A percentile compares a stretch with the other conserved stretches of the same genome.
phyloP scores from a whole-genome alignment of 2,113 vertebrate genomes.

The Coptodon bakossiorum region DNA sequence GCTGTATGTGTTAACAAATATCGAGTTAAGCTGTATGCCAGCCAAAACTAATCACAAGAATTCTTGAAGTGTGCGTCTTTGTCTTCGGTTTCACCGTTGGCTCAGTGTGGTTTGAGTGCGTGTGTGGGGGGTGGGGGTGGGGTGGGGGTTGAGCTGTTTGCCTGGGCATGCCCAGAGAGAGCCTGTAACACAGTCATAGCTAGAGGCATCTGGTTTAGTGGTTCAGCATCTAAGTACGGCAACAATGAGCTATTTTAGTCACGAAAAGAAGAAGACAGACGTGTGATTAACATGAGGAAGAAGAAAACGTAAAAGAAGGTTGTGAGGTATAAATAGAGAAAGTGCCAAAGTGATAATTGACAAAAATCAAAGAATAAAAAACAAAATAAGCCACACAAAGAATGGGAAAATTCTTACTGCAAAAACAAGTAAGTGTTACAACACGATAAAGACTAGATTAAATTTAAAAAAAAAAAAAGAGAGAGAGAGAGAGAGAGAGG shows the following conservation, averaged over 20 bases:
- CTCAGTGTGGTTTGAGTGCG: not conserved
- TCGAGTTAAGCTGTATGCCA: not conserved
- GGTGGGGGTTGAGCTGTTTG: not conserved
- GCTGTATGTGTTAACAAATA: not conserved
- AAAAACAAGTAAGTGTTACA: not conserved
- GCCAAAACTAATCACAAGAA: not conserved
- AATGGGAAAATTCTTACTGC: not conserved
- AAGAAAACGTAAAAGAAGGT: not conserved
- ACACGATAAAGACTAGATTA: not conserved
- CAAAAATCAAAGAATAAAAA: not conserved
- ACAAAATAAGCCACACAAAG: not conserved
- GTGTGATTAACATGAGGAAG: not conserved
- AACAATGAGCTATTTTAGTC: slow-evolving; percentile 37
- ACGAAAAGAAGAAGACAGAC: not conserved
- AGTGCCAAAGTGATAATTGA: not conserved
- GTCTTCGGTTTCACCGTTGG: slow-evolving; percentile 11
- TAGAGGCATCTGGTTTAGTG: slow-evolving; percentile 12
- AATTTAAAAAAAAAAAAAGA: not conserved
- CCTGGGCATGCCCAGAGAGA: slow-evolving; percentile 24
- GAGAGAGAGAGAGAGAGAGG: not conserved
- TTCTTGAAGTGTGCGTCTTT: not conserved
- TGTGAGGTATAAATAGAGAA: not conserved
- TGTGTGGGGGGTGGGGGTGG: not conserved
- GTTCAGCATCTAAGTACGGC: not conserved
- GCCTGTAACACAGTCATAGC: slow-evolving; percentile 9